phyloP scores from a whole-genome alignment of 2,113 vertebrate species.

The Pluvianellus socialis region DNA sequence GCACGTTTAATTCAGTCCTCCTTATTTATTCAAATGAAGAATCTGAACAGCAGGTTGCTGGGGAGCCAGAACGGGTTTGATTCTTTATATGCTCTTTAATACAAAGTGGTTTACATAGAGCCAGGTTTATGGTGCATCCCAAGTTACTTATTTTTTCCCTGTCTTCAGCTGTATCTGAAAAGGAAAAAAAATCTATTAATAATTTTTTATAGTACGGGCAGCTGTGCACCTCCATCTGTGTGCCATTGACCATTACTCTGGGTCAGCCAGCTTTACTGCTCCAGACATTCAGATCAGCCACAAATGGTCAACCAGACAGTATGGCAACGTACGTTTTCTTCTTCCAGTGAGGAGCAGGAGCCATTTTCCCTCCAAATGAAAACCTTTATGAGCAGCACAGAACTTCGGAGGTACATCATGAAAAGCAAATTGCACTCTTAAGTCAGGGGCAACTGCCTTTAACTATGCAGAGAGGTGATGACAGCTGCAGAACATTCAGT shows the following conservation, averaged over 20 bases:
- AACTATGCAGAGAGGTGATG: constrained; percentile 36
- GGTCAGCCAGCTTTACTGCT: not conserved
- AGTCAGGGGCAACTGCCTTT: constrained; percentile 34
- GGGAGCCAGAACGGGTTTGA: not conserved
- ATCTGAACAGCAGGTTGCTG: not conserved
- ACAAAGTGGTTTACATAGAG: not conserved
- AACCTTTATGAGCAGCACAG: constrained; percentile 36
- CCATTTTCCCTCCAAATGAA: constrained; percentile 26
- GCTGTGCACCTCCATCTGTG: constrained; percentile 2
- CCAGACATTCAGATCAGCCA: not conserved
- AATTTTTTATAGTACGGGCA: constrained; percentile 1
- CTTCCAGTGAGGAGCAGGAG: constrained; percentile 32
- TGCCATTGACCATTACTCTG: not conserved
- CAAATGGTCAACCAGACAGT: not conserved
- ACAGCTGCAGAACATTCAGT: constrained; percentile 45
- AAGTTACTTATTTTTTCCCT: not conserved
- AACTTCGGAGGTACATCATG: constrained; percentile 31
- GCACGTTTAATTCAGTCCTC: not conserved
- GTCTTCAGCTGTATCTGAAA: not conserved
- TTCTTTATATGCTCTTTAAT: not conserved
- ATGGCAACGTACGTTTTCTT: not conserved
- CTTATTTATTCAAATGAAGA: not conserved
- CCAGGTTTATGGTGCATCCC: not conserved
- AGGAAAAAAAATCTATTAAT: not conserved
- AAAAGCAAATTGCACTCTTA: constrained; percentile 37